Percentiles rank a stretch among this genome's conserved stretches.
Conservation (phyloP, 1,140 invertebrate species). For the Apis mellifera region Amel_HAv3.1 CM009945.2:721501-722000, state of each 20-base stretch:
- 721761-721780: conserved; percentile 33
- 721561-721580: no score
- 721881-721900: not conserved
- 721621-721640: no score
- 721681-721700: not conserved
- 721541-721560: no score
- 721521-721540: no score
- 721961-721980: no score
- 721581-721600: no score
- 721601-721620: no score
- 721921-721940: not conserved
- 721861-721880: not conserved
- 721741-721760: conserved; percentile 40
- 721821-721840: conserved; percentile 2
- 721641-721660: no score
- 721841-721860: not conserved
- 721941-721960: no score
- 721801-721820: not conserved
- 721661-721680: not conserved
- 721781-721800: conserved; percentile 7
- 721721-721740: conserved; percentile 16
- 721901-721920: not conserved
- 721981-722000: no score
- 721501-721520: no score
- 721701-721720: not conserved